These are phyloP conservation scores for Seriola quinqueradiata DNA, from an alignment of 2,113 vertebrate species.

Conservation along the genomic window DNA sequence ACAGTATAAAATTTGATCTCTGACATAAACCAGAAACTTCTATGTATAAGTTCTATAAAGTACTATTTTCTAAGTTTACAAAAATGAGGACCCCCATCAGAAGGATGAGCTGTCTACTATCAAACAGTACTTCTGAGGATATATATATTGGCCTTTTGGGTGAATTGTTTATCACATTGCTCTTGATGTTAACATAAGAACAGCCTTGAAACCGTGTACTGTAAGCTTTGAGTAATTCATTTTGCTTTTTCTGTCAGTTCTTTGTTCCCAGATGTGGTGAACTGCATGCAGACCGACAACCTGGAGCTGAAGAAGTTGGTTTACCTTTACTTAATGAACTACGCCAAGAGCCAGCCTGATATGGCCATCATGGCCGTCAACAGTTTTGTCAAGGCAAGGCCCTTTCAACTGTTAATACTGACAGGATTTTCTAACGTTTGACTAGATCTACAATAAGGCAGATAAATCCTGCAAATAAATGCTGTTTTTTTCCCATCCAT, in stretches of 20 bases:
- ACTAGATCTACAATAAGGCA: background rate
- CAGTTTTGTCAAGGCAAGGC: constrained; percentile 96
- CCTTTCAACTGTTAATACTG: background rate
- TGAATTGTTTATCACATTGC: background rate
- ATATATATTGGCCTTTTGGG: background rate
- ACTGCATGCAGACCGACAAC: constrained; percentile 99
- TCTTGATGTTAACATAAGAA: background rate
- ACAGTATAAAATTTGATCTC: constrained; percentile 11
- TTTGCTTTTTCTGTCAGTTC: constrained; percentile 83
- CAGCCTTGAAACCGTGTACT: background rate
- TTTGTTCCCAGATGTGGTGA: constrained; percentile 98
- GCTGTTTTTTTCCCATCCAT: too few relatives aligned
- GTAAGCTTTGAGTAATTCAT: background rate
- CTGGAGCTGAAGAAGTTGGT: constrained; percentile 98
- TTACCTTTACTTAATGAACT: constrained; percentile 99
- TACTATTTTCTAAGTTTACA: background rate
- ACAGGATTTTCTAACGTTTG: background rate
- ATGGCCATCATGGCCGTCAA: constrained; percentile 99
- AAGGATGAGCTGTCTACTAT: background rate
- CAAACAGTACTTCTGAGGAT: background rate
- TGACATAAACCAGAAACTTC: background rate
- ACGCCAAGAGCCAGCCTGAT: constrained; percentile 98
- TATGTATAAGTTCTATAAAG: background rate
- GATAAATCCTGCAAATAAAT: background rate
- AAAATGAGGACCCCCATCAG: background rate